Percentiles rank a stretch among this genome's conserved stretches.
These are phyloP conservation scores for Cantharis flavilabris DNA, from an alignment of 2,888 invertebrate genomes.

Conservation along the genomic window DNA sequence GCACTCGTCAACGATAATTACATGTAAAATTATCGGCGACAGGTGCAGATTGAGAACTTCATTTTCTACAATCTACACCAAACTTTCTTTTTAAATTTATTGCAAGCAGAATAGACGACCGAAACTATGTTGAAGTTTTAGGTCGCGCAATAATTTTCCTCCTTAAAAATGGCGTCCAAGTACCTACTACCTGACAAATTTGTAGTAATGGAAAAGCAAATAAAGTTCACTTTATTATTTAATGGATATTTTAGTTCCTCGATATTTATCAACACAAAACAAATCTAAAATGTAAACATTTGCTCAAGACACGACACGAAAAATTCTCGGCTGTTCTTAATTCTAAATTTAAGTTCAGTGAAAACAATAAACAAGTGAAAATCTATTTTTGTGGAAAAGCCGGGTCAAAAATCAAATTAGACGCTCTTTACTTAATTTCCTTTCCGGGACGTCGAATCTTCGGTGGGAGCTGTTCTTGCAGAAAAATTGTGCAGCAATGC, in stretches of 20 bases:
- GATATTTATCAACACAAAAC: background rate
- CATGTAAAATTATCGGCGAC: slow-evolving; percentile 1
- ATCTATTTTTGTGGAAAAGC: background rate
- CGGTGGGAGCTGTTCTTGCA: no score
- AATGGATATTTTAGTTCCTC: background rate
- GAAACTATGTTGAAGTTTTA: background rate
- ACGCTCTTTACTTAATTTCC: background rate
- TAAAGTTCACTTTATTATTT: background rate
- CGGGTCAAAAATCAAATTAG: background rate
- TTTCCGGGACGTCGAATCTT: background rate
- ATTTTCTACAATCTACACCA: background rate
- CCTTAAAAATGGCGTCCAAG: background rate
- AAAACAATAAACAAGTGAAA: background rate
- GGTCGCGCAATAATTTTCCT: background rate
- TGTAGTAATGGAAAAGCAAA: background rate
- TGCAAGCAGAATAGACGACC: background rate
- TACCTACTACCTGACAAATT: background rate
- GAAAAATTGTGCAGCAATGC: background rate
- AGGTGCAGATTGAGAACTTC: background rate
- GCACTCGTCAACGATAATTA: background rate
- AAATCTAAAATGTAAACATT: background rate
- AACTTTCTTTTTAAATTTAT: slow-evolving; percentile 4
- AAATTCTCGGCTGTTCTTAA: background rate
- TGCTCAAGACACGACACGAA: background rate
- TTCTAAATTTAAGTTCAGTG: background rate